These are phyloP conservation scores for Macrotis lagotis DNA, from an alignment of 2,113 vertebrate genomes.

Conservation along the genomic window DNA sequence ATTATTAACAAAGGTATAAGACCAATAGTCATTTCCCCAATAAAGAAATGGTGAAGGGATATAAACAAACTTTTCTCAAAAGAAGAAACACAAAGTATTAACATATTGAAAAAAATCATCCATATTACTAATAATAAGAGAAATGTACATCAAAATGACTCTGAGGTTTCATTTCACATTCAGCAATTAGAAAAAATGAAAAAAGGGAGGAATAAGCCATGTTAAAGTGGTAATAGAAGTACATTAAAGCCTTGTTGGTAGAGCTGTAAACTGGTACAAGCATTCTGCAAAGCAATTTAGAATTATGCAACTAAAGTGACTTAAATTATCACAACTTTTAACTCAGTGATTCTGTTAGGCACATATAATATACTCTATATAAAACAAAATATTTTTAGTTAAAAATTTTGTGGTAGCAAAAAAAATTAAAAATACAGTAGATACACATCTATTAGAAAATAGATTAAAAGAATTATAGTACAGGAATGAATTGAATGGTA, in stretches of 20 bases:
- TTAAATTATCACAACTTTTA: not conserved
- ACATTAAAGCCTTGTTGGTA: not conserved
- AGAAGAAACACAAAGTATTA: not conserved
- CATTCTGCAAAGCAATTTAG: not conserved
- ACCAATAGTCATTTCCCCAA: not conserved
- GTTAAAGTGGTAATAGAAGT: not conserved
- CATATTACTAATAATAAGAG: not conserved
- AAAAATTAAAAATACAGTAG: no score
- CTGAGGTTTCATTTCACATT: not conserved
- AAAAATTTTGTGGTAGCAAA: not conserved
- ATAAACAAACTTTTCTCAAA: not conserved
- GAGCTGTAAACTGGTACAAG: not conserved
- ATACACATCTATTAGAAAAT: no score
- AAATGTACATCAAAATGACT: not conserved
- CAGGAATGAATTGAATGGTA: not conserved
- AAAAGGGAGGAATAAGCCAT: not conserved
- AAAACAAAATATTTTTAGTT: not conserved
- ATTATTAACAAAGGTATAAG: not conserved
- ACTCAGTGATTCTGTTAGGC: not conserved
- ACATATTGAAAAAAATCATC: not conserved
- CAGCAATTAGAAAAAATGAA: not conserved
- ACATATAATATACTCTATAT: not conserved
- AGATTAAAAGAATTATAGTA: not conserved
- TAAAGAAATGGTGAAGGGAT: not conserved
- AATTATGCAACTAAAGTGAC: not conserved